Conservation (phyloP, 64 coral and sea anemone species). For the Stichodactyla helianthus region DNA sequence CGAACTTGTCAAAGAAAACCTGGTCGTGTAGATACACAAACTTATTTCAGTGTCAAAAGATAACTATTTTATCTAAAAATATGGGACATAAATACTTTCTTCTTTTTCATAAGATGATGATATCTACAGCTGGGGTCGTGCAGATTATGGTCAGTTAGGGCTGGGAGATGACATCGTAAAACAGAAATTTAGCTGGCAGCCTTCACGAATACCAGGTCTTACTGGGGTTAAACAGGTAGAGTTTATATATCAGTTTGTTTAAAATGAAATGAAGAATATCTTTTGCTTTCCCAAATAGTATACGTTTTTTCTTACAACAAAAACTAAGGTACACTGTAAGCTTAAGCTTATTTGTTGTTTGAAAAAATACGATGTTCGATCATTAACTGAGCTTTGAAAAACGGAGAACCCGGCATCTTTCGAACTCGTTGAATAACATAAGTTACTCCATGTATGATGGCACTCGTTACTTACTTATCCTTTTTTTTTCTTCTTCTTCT, state of each 20-base stretch:
- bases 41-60: too few species aligned
- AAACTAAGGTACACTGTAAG: too few species aligned
- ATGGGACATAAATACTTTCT: not conserved
- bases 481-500: not conserved
- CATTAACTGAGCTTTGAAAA: too few species aligned
- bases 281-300: not conserved
- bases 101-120: constrained; percentile 18
- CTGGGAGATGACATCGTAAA: constrained; percentile 54
- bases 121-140: constrained; percentile 73
- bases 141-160: constrained; percentile 92
- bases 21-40: too few species aligned
- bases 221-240: constrained; percentile 49
- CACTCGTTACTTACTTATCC: not conserved
- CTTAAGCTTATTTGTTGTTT: too few species aligned
- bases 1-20: too few species aligned
- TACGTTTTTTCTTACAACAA: not conserved
- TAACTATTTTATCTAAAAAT: too few species aligned
- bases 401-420: too few species aligned
- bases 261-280: not conserved
- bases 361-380: too few species aligned
- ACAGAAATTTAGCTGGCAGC: constrained; percentile 36
- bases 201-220: constrained; percentile 16
- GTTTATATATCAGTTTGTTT: not conserved
- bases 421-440: too few species aligned
- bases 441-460: too few species aligned